Conservation (phyloP, 2,113 vertebrate species). For the Microtus oregoni region DNA sequence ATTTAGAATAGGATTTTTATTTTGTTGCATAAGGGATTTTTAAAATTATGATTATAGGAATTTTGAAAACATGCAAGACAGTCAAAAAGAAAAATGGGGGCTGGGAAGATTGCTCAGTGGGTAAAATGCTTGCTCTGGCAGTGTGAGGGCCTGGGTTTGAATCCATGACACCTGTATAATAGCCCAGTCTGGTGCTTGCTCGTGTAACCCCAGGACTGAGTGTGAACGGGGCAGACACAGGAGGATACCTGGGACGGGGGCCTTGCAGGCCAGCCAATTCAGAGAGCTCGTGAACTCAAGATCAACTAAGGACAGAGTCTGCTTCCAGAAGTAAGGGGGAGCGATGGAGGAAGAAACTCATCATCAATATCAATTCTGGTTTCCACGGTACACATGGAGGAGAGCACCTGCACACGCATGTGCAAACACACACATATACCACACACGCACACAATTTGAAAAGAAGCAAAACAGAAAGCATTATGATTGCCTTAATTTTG, state of each 20-base stretch:
- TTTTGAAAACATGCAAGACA: background rate
- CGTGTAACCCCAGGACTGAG: background rate
- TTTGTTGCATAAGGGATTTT: background rate
- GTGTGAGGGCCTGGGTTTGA: background rate
- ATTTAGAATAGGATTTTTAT: background rate
- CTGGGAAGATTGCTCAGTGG: background rate
- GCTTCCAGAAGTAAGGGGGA: no score
- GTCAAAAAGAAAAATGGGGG: background rate
- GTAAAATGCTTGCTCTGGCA: no score
- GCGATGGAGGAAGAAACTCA: no score
- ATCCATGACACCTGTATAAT: background rate
- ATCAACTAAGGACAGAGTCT: no score
- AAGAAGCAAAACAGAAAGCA: background rate
- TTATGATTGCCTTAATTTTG: background rate
- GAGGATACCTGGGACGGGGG: fast-evolving
- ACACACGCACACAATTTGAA: background rate
- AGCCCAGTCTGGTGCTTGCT: background rate
- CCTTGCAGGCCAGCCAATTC: background rate
- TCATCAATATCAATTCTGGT: background rate
- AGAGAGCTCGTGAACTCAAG: background rate
- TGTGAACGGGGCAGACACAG: no score
- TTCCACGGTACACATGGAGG: background rate
- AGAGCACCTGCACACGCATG: background rate
- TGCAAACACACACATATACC: no score
- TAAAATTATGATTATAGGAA: slow-evolving; percentile 10